Base-by-base conservation (phyloP, 2,888 invertebrate genomes). In the Torymus auratus region DNA sequence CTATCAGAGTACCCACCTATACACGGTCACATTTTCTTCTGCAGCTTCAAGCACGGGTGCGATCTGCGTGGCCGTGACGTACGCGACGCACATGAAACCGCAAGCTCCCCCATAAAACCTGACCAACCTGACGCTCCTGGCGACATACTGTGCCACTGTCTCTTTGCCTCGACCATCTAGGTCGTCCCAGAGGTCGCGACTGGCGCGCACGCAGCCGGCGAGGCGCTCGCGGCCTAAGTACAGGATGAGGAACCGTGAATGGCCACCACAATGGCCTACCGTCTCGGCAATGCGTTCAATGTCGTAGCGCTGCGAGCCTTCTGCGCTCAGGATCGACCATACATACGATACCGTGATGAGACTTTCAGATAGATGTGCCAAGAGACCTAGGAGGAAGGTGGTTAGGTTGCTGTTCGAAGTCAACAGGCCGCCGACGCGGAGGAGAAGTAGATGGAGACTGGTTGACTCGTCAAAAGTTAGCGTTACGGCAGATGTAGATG, bases 221-320 rank as follows among this genome's bases (percentile, higher is more conserved):
- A 67, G 20, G 3, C 14, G 17, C 5, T 3, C 20, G 13, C 67
- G 67, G n/a, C 53, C 53, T 13, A 67, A 20, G 23, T 53, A 67
- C 0, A 67, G 20, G 1, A 67, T 17, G 2, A 67, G 3, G 53
- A 53, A 67, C 20, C 67, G 67, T 13, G 67, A 53, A 13, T 67
- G 67, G 2, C 67, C 67, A 5, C 67, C 67, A 23, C 67, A 67
- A 17, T 67, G 67, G 53, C 53, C 67, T 2, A 67, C 67, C 53
- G 67, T 53, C n/a, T 67, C 67, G 23, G 53, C 53, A 13, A 67
- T n/a, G 52, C 67, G 13, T 12, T 67, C 67, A 20, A 67, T 14
- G 14, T 67, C 53, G 20, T 53, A 53, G 20, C 20, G 20, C 20
- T 20, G 20, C 1, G 20, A 20, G 20, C 20, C 20, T 20, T 20